Evolutionary conservation across 2,113 vertebrate species (phyloP).

Genomic region (Pterocles burchelli): DNA sequence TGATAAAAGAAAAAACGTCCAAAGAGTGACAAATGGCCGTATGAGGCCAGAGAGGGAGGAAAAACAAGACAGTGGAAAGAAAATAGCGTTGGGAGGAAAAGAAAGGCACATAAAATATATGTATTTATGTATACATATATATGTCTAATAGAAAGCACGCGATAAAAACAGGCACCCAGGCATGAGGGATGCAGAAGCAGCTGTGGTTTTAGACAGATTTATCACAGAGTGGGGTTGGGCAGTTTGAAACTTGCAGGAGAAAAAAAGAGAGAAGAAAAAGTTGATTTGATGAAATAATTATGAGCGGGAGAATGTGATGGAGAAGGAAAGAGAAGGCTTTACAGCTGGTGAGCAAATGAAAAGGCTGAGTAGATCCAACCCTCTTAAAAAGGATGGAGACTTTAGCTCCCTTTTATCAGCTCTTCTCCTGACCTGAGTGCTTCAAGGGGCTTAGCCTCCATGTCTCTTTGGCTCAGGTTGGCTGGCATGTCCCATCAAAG

Average conservation of each 20-base stretch:
- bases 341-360: neutral
- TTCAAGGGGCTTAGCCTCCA: neutral
- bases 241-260: neutral
- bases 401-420: neutral
- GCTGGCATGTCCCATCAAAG: neutral
- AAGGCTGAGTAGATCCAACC: neutral
- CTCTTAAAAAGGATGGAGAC: neutral
- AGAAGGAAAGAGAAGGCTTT: neutral
- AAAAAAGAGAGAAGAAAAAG: neutral
- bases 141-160: neutral
- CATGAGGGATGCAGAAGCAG: neutral
- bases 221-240: neutral
- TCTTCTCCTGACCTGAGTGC: neutral
- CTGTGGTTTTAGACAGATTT: constrained; percentile 1
- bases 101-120: neutral
- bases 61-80: constrained; percentile 26
- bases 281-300: constrained; percentile 48
- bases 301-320: neutral
- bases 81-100: constrained; percentile 2
- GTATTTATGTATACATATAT: neutral
- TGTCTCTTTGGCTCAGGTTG: neutral
- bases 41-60: neutral
- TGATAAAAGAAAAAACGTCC: constrained; percentile 40
- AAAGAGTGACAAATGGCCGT: constrained; percentile 33
- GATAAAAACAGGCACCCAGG: neutral